Evolutionary conservation across 2,797 vertebrate genomes (phyloP).

Genomic region (Hybognathus amarus): DNA sequence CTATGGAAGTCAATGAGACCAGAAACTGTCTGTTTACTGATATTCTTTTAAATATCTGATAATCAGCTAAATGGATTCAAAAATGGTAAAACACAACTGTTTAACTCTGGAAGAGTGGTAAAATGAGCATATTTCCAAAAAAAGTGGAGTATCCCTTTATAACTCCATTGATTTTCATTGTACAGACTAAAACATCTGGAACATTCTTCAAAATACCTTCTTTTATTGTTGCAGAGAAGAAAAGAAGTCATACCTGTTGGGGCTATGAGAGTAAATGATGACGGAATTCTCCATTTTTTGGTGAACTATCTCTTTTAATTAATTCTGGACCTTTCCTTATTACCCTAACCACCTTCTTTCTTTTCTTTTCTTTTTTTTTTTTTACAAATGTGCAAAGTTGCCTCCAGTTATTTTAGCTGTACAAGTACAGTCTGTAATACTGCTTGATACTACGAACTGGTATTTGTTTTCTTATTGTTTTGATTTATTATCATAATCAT

Average conservation of each 20-base stretch:
- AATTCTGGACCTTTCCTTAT: background rate
- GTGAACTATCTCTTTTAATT: background rate
- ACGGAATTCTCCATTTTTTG: background rate
- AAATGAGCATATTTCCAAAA: no score
- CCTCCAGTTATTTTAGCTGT: no score
- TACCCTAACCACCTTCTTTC: no score
- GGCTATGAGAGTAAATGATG: background rate
- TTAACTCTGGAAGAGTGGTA: no score
- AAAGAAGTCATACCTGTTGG: background rate
- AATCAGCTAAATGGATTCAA: no score
- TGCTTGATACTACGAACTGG: background rate
- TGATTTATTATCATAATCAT: background rate
- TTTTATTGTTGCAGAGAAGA: background rate
- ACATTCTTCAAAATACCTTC: background rate
- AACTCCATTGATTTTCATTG: background rate
- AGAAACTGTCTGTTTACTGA: no score
- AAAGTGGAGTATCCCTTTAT: no score
- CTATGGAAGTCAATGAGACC: no score
- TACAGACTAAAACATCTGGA: background rate
- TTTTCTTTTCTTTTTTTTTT: no score
- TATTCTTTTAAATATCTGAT: no score
- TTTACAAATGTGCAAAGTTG: no score
- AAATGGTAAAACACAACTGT: no score
- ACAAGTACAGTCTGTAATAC: background rate
- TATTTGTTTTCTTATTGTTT: background rate